Percentiles rank a stretch among this genome's conserved stretches.
Evolutionary conservation across 2,888 invertebrate genomes (phyloP).

Genomic region (Pristionchus mayeri): DNA sequence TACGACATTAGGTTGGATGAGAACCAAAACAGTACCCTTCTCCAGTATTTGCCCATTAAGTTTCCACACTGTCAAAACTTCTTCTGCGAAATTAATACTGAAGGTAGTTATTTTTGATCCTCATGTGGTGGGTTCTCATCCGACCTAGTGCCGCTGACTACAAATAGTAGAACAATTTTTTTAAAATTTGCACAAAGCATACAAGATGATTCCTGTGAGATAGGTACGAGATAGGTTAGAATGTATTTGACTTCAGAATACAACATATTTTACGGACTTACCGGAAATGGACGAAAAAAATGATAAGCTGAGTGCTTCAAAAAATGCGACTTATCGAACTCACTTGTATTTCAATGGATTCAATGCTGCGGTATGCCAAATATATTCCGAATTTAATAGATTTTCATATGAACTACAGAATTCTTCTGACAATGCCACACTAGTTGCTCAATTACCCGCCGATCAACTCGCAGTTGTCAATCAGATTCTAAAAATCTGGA

Average conservation of each 20-base stretch:
- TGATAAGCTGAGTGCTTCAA: constrained; percentile 80
- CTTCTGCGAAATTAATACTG: no score
- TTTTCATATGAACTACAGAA: background rate
- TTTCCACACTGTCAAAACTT: no score
- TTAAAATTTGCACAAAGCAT: no score
- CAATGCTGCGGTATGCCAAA: background rate
- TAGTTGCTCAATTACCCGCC: constrained; percentile 89
- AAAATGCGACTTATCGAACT: constrained; percentile 85
- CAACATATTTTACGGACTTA: background rate
- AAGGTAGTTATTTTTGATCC: no score
- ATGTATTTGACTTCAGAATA: background rate
- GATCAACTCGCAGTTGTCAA: constrained; percentile 89
- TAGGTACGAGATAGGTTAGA: background rate
- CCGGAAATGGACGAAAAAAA: background rate
- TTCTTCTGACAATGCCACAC: constrained; percentile 77
- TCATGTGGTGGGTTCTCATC: no score
- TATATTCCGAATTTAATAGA: background rate
- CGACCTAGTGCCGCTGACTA: no score
- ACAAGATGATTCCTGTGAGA: no score
- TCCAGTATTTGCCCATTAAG: no score
- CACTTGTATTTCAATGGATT: constrained; percentile 88
- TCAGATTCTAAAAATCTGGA: constrained; percentile 88
- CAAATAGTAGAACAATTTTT: no score
- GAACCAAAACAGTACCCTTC: no score
- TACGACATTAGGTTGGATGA: no score